These are phyloP conservation scores for Salminus brasiliensis DNA, from an alignment of 2,113 vertebrate species.

Conservation along the genomic window DNA sequence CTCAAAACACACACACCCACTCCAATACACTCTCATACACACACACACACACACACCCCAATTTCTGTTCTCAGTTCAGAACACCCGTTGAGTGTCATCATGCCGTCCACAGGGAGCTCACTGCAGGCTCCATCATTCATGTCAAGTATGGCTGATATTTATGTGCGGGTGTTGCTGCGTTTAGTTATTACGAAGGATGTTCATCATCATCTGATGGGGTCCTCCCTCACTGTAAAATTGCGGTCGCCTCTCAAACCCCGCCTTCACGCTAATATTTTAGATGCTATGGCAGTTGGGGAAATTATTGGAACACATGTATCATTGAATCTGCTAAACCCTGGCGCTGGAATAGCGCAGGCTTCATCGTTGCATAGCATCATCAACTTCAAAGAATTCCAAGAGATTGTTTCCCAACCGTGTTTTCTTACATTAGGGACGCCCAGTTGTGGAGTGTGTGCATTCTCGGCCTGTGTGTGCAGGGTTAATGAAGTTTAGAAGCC, in stretches of 20 bases:
- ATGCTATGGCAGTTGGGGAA: slow-evolving; percentile 7
- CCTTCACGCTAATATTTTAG: slow-evolving; percentile 34
- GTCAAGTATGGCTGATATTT: slow-evolving; percentile 26
- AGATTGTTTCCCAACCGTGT: not conserved
- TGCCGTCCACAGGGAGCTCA: slow-evolving; percentile 13
- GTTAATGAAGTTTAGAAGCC: not conserved
- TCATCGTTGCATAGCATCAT: not conserved
- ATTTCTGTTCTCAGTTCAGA: not conserved
- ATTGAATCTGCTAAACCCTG: slow-evolving; percentile 7
- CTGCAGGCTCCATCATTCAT: slow-evolving; percentile 1
- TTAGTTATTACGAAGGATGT: slow-evolving; percentile 13
- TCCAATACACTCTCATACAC: not conserved
- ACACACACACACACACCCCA: slow-evolving; percentile 8
- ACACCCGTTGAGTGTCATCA: slow-evolving; percentile 30
- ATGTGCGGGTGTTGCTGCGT: slow-evolving; percentile 32
- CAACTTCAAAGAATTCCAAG: slow-evolving; percentile 16
- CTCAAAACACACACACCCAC: not conserved
- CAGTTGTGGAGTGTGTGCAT: too few species aligned
- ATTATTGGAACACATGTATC: slow-evolving; percentile 30
- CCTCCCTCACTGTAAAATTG: slow-evolving; percentile 32
- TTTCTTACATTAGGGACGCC: not conserved
- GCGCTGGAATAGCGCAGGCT: not conserved
- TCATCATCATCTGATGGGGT: slow-evolving; percentile 30
- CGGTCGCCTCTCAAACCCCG: slow-evolving; percentile 8
- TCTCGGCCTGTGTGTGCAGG: not conserved